Base-by-base conservation (phyloP, 1,140 invertebrate species). In the Chrysomallon squamiferum region DNA sequence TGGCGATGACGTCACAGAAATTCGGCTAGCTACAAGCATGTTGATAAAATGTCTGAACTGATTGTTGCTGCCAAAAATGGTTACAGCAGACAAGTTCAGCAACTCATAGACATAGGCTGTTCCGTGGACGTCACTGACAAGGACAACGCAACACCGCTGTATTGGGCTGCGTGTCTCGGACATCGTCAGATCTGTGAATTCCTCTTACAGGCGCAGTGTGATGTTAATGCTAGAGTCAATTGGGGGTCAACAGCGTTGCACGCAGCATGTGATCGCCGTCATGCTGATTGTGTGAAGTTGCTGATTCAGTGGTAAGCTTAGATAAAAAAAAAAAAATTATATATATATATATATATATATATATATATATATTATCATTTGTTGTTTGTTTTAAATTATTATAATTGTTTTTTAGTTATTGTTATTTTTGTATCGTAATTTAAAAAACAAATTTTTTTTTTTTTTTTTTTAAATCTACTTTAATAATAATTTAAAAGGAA, bases 231-330 rank as follows among this genome's bases (percentile, higher is more conserved):
- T 3, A 59, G 59, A 35, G 74, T 73, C 20, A 71, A 65, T 22
- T 80, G 76, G 70, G 74, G 75, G 13, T 78, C 76, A 43, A 76
- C 76, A 0, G 69, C 78, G 0, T 59, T 80, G 25, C 78, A 80
- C 57, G 76, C 76, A 20, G 73, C 74, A 3, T 61, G 69, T 29
- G 78, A 80, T 47, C 43, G 76, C 3, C 74, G 75, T n/a, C 74
- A 80, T 59, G 43, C 61, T 18, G 66, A 78, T 1, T 76, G 74
- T 57, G 65, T 78, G 2, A 71, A 66, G n/a, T 25, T 75, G 2
- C 67, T 80, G 0, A 65, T 80, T 33, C 15, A 62, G 7, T 66
- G 68, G 78, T 79, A 58, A 58, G 66, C 69, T 47, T n/a, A 45
- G 20, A 45, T 45, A 45, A 45, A 18, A 1, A 18, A 45, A 18